Percentiles rank a stretch among this genome's conserved stretches.
Evolutionary conservation across 2,797 vertebrate species (phyloP).

Genomic region (Toxotes lorentzi): DNA sequence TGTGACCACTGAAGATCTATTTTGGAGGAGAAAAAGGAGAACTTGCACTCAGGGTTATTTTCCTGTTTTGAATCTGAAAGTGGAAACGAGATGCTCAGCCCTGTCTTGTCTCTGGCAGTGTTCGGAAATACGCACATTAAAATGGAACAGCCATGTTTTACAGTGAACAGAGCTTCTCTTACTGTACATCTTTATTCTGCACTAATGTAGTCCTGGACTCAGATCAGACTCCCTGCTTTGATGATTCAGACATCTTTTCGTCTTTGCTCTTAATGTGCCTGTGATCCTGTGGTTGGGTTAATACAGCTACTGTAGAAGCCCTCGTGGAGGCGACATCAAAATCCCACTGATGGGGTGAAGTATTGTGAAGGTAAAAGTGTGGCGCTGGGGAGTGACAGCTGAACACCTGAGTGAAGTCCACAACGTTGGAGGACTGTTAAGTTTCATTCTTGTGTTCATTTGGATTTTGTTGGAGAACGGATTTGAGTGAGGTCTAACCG

Average conservation of each 20-base stretch:
- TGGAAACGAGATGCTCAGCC: background rate
- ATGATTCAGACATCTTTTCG: constrained; percentile 27
- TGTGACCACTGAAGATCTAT: background rate
- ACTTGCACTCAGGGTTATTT: background rate
- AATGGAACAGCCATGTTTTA: background rate
- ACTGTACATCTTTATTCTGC: constrained; percentile 8
- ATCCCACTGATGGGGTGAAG: background rate
- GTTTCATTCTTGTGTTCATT: background rate
- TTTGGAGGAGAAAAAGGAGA: background rate
- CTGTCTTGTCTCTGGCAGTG: background rate
- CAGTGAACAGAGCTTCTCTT: background rate
- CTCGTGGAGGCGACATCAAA: background rate
- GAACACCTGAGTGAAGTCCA: constrained; percentile 28
- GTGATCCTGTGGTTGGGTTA: background rate
- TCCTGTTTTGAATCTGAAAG: background rate
- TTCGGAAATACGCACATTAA: background rate
- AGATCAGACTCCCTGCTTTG: constrained; percentile 19
- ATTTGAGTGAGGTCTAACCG: background rate
- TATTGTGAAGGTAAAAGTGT: background rate
- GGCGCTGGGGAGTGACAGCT: constrained; percentile 12
- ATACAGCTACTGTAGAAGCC: background rate
- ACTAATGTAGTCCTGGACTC: background rate
- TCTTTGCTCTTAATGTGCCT: constrained; percentile 11
- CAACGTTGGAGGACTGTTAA: background rate
- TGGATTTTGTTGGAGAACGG: too few relatives aligned